phyloP scores from a whole-genome alignment of 2,797 vertebrate species.

The Simalia tracyae region DNA sequence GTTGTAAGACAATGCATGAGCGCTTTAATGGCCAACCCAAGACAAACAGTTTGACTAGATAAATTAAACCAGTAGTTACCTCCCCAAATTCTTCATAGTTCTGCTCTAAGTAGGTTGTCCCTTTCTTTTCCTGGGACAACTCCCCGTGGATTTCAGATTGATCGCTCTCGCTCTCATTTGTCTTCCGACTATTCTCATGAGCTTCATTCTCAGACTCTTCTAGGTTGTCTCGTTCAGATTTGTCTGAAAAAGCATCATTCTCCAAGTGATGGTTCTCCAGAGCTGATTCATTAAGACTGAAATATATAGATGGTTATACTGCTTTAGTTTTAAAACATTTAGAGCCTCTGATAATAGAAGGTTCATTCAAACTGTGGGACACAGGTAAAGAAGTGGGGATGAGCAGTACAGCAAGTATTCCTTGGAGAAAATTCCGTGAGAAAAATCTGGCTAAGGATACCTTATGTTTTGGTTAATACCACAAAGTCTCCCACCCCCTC shows the following conservation, averaged over 20 bases:
- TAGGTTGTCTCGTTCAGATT: constrained; percentile 85
- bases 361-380: not conserved
- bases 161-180: constrained; percentile 88
- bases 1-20: not conserved
- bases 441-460: not conserved
- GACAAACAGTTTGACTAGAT: constrained; percentile 5
- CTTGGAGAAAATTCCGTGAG: not conserved
- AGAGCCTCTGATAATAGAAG: not conserved
- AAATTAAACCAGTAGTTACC: constrained; percentile 69
- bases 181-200: constrained; percentile 84
- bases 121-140: constrained; percentile 71
- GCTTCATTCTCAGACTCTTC: constrained; percentile 86
- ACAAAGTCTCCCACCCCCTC: not conserved
- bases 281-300: constrained; percentile 84
- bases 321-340: constrained; percentile 23
- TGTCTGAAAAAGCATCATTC: constrained; percentile 90
- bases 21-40: not conserved
- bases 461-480: not conserved
- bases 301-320: constrained; percentile 47
- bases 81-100: constrained; percentile 90
- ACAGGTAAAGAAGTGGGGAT: not conserved
- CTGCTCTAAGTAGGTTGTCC: constrained; percentile 89
- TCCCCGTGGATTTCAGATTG: constrained; percentile 82
- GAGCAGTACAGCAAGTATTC: constrained; percentile 9
- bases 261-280: constrained; percentile 84